A percentile compares a stretch with the other conserved stretches of the same genome.
Conservation (phyloP, 2,797 vertebrate genomes). For the Oreonectes daqikongensis region DNA sequence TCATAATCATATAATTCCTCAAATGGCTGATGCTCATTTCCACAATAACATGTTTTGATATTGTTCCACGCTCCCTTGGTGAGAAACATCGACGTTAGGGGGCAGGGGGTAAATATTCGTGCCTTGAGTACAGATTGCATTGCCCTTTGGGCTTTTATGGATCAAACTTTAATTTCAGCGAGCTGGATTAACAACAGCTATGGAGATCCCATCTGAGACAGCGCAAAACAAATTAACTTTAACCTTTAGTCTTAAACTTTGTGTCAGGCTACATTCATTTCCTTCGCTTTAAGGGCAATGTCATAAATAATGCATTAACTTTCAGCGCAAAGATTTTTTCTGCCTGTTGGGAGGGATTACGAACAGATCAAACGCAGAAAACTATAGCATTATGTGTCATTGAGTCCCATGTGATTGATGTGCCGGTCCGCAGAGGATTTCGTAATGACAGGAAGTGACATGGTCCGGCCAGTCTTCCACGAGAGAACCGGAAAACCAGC, state of each 20-base stretch:
- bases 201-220: not conserved
- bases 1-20: slow-evolving; percentile 1
- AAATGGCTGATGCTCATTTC: not conserved
- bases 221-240: slow-evolving; percentile 30
- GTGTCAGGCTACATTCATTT: slow-evolving; percentile 27
- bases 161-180: slow-evolving; percentile 32
- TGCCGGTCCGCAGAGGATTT: slow-evolving; percentile 15
- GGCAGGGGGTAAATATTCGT: slow-evolving; percentile 27
- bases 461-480: slow-evolving; percentile 25
- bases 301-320: slow-evolving; percentile 29
- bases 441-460: slow-evolving; percentile 44
- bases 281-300: not conserved
- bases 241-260: slow-evolving; percentile 35
- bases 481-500: not conserved
- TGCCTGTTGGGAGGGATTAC: slow-evolving; percentile 33
- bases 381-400: slow-evolving; percentile 13
- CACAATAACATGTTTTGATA: slow-evolving; percentile 3
- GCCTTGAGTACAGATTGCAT: slow-evolving; percentile 20
- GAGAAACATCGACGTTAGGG: not conserved
- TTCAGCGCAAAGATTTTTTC: not conserved
- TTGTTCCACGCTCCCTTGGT: slow-evolving; percentile 2
- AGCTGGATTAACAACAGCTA: slow-evolving; percentile 19
- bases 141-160: slow-evolving; percentile 27
- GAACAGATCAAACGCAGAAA: slow-evolving; percentile 20
- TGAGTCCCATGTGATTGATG: slow-evolving; percentile 34